phyloP scores from a whole-genome alignment of 2,113 vertebrate genomes.

The Bujurquina vittata region DNA sequence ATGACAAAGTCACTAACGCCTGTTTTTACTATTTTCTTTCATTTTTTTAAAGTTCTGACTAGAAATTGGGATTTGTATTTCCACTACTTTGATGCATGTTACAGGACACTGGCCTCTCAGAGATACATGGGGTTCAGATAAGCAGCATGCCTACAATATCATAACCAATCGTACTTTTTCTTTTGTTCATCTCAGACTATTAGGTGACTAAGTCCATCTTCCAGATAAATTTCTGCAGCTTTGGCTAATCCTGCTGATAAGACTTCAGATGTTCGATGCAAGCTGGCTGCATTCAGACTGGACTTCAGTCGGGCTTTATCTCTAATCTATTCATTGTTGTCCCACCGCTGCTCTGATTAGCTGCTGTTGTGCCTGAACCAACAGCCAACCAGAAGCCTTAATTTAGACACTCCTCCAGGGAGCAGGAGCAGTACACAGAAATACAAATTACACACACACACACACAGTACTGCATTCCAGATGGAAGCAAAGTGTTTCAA shows the following conservation, averaged over 20 bases:
- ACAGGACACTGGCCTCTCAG: neutral
- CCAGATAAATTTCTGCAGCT: neutral
- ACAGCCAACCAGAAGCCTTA: constrained; percentile 63
- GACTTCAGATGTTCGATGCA: neutral
- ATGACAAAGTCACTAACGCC: too few relatives aligned
- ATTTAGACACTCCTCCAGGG: constrained; percentile 33
- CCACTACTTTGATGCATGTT: neutral
- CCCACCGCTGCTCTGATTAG: constrained; percentile 56
- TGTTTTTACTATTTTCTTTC: neutral
- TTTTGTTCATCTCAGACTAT: neutral
- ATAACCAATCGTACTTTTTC: too few relatives aligned
- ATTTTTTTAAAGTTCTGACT: neutral
- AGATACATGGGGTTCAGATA: accelerated
- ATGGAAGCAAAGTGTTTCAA: neutral
- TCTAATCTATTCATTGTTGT: constrained; percentile 37
- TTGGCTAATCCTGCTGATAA: constrained; percentile 32
- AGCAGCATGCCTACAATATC: neutral
- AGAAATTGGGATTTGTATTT: neutral
- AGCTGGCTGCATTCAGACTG: constrained; percentile 55
- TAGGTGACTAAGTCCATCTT: neutral
- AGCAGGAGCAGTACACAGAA: neutral
- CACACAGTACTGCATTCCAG: neutral
- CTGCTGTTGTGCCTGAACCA: neutral
- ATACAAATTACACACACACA: neutral
- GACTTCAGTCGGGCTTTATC: constrained; percentile 64